Evolutionary conservation across 2,797 vertebrate genomes (phyloP).

Genomic region (Falco berigora): DNA sequence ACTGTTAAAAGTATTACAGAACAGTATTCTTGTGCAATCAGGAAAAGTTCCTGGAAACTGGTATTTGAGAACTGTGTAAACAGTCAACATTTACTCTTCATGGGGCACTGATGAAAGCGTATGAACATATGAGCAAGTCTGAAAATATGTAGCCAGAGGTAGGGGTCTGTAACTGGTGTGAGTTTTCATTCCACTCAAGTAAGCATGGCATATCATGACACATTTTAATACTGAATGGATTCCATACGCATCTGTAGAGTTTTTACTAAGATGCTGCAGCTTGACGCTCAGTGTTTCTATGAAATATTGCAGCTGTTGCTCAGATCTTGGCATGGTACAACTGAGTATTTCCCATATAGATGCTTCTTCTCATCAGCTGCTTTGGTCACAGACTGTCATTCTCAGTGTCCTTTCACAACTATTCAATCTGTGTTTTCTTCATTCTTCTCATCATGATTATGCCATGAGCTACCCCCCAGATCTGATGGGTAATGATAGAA

Average conservation of each 20-base stretch:
- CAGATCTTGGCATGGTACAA: neutral
- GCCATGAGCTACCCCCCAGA: neutral
- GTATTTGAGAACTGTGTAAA: neutral
- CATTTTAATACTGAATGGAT: neutral
- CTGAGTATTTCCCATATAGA: neutral
- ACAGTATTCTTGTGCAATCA: neutral
- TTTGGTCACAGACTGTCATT: neutral
- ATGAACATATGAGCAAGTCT: neutral
- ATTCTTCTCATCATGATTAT: neutral
- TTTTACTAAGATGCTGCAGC: neutral
- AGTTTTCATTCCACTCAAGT: neutral
- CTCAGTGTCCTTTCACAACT: neutral
- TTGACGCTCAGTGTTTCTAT: neutral
- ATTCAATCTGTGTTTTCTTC: neutral
- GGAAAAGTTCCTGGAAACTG: neutral
- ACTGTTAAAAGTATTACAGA: neutral
- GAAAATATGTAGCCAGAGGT: neutral
- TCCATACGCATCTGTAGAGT: neutral
- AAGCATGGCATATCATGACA: neutral
- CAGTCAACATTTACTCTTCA: neutral
- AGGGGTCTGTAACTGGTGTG: neutral
- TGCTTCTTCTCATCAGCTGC: neutral
- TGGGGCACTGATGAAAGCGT: neutral
- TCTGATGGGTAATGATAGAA: neutral
- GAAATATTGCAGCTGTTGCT: conserved; percentile 1